A percentile compares a stretch with the other conserved stretches of the same genome.
These are phyloP conservation scores for Perizoma affinitatum DNA, from an alignment of 2,888 invertebrate genomes.

Conservation along the genomic window DNA sequence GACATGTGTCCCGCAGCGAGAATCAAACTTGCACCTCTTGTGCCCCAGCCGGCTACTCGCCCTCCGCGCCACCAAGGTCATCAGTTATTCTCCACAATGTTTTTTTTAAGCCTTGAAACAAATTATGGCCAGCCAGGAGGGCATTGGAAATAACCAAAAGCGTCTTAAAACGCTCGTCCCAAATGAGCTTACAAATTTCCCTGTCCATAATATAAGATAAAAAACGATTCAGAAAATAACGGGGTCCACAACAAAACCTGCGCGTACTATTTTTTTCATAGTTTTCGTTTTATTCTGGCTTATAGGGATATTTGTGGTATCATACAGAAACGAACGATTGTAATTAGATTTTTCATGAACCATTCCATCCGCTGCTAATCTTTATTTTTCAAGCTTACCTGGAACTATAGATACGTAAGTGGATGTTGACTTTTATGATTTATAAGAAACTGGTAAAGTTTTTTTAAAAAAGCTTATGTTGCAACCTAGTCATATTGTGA, in stretches of 20 bases:
- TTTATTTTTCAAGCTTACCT: conserved; percentile 3
- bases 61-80: no score
- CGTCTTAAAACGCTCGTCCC: no score
- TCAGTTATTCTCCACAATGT: no score
- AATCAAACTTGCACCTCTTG: no score
- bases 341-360: conserved; percentile 17
- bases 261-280: conserved; percentile 19
- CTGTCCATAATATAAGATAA: conserved; percentile 3
- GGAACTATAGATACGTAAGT: neutral
- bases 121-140: no score
- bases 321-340: conserved; percentile 18
- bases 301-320: neutral
- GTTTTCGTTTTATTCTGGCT: conserved; percentile 16
- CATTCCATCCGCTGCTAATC: conserved; percentile 6
- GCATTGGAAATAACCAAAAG: no score
- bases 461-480: no score
- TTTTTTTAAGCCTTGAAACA: no score
- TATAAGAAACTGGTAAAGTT: neutral
- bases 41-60: no score
- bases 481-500: neutral
- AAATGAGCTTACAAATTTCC: neutral
- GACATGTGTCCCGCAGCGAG: no score
- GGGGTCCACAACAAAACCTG: conserved; percentile 9
- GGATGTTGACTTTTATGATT: neutral
- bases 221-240: conserved; percentile 9